phyloP scores from a whole-genome alignment of 2,113 vertebrate genomes.

The Vulpes ferrilata region DNA sequence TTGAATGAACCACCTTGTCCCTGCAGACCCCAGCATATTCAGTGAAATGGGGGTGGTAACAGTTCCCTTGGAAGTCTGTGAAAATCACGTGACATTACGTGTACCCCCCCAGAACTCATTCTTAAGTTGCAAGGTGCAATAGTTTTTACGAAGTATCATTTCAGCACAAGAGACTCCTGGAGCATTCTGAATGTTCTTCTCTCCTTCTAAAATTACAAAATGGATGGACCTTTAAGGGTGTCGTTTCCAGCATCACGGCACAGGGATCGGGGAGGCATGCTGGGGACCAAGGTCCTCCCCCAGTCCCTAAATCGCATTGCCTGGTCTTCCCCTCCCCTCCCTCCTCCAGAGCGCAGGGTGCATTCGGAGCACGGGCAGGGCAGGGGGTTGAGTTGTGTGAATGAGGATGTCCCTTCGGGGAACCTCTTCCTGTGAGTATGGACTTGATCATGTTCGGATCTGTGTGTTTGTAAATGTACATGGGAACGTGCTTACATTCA shows the following conservation, averaged over 20 bases:
- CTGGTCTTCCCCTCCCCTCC: neutral
- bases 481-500: neutral
- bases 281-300: neutral
- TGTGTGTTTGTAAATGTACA: neutral
- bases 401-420: neutral
- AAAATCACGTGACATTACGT: neutral
- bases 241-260: neutral
- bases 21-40: neutral
- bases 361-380: too few relatives aligned
- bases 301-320: accelerated
- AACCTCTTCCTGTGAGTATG: neutral
- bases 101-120: neutral
- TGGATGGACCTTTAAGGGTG: neutral
- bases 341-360: too few relatives aligned
- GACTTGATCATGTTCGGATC: neutral
- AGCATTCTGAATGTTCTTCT: neutral
- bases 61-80: neutral
- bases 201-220: neutral
- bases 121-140: neutral
- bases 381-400: neutral
- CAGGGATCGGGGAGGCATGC: neutral
- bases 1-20: neutral
- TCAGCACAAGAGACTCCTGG: neutral
- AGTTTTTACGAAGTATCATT: neutral
- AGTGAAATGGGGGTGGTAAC: neutral